phyloP scores from a whole-genome alignment of 30 jellyfish, hydroid and myxozoan genomes.

The Clytia hemisphaerica region DNA sequence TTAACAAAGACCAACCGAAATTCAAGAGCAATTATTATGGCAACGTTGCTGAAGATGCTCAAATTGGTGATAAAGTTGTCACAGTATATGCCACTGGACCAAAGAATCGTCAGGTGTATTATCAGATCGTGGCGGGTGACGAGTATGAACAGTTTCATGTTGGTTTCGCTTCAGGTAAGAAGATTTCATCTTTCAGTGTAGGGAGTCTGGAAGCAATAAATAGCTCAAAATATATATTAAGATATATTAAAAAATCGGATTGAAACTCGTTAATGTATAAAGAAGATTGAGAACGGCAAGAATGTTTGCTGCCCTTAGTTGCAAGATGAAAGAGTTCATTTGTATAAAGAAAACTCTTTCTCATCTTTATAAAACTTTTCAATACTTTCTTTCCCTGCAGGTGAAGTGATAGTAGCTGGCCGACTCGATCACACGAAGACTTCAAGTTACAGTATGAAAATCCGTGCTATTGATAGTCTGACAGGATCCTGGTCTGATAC shows the following conservation, averaged over 20 bases:
- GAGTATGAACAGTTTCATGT: slow-evolving; percentile 46
- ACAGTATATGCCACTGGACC: slow-evolving; percentile 67
- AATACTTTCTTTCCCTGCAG: slow-evolving; percentile 34
- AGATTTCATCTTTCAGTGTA: neutral
- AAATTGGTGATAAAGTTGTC: slow-evolving; percentile 36
- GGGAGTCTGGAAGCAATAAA: neutral
- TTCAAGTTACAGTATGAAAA: slow-evolving; percentile 38
- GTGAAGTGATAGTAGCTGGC: slow-evolving; percentile 66
- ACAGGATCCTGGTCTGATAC: slow-evolving; percentile 97
- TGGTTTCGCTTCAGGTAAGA: slow-evolving; percentile 83
- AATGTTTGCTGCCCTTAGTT: neutral
- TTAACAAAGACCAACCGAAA: slow-evolving; percentile 86
- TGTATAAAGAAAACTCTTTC: neutral
- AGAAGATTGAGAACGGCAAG: no score
- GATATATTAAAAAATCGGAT: no score
- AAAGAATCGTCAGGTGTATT: slow-evolving; percentile 64
- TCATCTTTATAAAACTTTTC: neutral
- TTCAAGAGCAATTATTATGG: slow-evolving; percentile 54
- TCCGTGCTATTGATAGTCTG: slow-evolving; percentile 86
- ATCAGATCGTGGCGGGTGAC: slow-evolving; percentile 71
- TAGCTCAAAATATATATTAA: neutral
- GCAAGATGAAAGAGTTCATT: neutral
- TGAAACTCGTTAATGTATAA: no score
- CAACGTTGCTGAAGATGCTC: slow-evolving; percentile 55
- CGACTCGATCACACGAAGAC: slow-evolving; percentile 35